A percentile compares a stretch with the other conserved stretches of the same genome.
Evolutionary conservation across 2,113 vertebrate species (phyloP).

Genomic region (Baryphthengus martii): DNA sequence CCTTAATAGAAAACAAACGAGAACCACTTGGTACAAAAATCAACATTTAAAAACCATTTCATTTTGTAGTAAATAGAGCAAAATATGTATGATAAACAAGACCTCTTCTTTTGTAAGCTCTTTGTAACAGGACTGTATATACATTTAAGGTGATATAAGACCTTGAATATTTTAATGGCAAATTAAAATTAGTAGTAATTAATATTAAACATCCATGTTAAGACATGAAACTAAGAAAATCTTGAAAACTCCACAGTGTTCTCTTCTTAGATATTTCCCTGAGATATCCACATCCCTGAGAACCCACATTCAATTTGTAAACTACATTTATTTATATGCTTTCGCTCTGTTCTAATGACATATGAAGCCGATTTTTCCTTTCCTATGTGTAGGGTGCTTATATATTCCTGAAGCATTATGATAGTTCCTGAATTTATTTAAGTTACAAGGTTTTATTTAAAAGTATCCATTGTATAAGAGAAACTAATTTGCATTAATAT

Average conservation of each 20-base stretch:
- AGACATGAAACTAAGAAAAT: not conserved
- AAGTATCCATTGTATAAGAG: slow-evolving; percentile 11
- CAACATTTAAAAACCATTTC: not conserved
- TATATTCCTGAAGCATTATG: not conserved
- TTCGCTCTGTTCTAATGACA: not conserved
- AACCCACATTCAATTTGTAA: not conserved
- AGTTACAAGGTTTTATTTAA: slow-evolving; percentile 35
- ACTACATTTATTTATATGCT: not conserved
- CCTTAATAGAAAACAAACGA: not conserved
- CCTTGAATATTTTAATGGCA: not conserved
- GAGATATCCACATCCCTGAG: accelerated
- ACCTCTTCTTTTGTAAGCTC: not conserved
- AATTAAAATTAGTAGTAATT: not conserved
- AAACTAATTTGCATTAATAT: slow-evolving; percentile 54
- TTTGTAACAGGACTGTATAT: not conserved
- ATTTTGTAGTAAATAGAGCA: not conserved
- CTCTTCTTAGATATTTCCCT: not conserved
- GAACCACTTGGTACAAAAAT: not conserved
- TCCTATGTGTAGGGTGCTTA: not conserved
- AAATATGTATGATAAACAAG: not conserved
- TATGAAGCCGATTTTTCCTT: not conserved
- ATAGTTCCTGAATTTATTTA: slow-evolving; percentile 4
- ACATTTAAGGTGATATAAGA: not conserved
- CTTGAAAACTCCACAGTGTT: not conserved
- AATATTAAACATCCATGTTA: not conserved